These are phyloP conservation scores for Anas platyrhynchos DNA, from an alignment of 2,113 vertebrate species.

Conservation along the genomic window DNA sequence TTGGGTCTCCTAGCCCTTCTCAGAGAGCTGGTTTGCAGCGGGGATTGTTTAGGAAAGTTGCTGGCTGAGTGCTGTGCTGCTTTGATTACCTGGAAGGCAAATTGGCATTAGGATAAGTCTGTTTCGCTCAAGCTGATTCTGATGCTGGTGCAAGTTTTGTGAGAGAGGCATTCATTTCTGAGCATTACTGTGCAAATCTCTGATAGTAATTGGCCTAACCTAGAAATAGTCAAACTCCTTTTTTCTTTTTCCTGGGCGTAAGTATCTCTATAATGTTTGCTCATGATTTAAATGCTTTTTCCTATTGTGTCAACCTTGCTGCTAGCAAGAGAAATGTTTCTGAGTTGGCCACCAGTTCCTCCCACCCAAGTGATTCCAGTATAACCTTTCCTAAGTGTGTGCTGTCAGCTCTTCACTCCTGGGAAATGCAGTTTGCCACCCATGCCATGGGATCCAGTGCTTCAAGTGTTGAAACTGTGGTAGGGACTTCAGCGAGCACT, in stretches of 20 bases:
- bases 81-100: neutral
- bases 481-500: neutral
- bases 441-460: neutral
- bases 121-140: neutral
- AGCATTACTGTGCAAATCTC: neutral
- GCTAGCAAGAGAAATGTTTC: neutral
- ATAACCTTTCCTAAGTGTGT: neutral
- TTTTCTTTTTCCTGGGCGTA: neutral
- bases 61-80: neutral
- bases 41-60: neutral
- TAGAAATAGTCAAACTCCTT: neutral
- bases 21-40: neutral
- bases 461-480: neutral
- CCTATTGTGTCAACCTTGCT: neutral
- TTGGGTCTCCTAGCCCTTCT: neutral
- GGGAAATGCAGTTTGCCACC: neutral
- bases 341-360: neutral
- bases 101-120: neutral
- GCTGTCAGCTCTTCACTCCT: neutral
- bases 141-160: neutral
- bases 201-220: neutral
- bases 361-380: neutral
- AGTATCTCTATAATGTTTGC: neutral
- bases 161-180: neutral
- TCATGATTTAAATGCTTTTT: neutral